These are phyloP conservation scores for Andrena trimmerana DNA, from an alignment of 2,888 invertebrate genomes.

Conservation along the genomic window DNA sequence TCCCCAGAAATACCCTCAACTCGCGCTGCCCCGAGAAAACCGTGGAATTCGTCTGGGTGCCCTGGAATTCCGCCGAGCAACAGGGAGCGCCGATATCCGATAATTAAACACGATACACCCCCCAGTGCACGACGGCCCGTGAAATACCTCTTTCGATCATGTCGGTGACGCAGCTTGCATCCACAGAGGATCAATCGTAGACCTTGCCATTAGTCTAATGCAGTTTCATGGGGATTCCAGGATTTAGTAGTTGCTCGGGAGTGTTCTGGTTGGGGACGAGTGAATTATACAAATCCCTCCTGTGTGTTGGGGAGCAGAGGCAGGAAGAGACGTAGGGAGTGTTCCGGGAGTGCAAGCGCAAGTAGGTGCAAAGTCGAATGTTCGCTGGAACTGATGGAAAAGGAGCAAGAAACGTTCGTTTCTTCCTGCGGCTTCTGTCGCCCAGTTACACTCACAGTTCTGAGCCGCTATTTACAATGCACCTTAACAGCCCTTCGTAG, in stretches of 20 bases:
- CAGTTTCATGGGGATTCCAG: not conserved
- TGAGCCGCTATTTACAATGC: too few relatives aligned
- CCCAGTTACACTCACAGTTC: too few relatives aligned
- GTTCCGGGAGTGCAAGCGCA: not conserved
- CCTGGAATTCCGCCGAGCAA: not conserved
- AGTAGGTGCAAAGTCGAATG: too few relatives aligned
- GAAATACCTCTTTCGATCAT: constrained; percentile 5
- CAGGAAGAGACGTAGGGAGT: not conserved
- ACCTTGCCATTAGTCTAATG: not conserved
- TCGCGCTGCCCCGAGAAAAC: constrained; percentile 23
- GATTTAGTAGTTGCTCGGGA: not conserved
- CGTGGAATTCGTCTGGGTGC: constrained; percentile 1
- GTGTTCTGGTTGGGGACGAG: not conserved
- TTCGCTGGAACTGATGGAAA: too few relatives aligned
- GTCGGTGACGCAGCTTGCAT: not conserved
- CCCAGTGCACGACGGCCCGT: not conserved
- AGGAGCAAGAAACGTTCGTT: too few relatives aligned
- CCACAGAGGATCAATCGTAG: not conserved
- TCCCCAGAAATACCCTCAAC: constrained; percentile 25
- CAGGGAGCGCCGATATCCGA: constrained; percentile 4
- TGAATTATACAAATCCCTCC: not conserved
- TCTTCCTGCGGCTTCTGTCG: too few relatives aligned
- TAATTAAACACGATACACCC: constrained; percentile 13
- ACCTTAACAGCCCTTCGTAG: too few relatives aligned
- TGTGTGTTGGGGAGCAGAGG: not conserved